Evolutionary conservation across 2,113 vertebrate species (phyloP), one percentile per base, ranked within the genome.

Genomic region (Myotis brandtii): DNA sequence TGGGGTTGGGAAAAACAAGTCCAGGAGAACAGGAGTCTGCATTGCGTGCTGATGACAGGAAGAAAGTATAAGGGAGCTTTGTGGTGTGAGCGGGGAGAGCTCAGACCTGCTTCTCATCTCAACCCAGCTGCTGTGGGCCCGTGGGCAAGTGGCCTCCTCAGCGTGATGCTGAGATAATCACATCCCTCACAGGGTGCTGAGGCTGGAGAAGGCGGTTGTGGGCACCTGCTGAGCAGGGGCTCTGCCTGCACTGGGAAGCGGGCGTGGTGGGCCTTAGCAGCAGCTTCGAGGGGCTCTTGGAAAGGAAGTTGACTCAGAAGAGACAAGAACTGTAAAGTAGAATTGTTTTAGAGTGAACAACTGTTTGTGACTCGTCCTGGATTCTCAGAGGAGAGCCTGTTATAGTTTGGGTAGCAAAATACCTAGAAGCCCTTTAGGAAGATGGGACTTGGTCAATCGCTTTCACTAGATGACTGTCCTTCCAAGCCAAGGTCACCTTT

Each of bases 201-300:
- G n/a, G 37, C 25, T 30, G 30, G 23, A 75, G 73, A 1, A 23
- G 20, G n/a, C 21, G 0, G 37, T 3, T 6, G 23, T 0, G 7
- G 9, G 32, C 40, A 18, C 4, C 34, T 0, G 0, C n/a, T 20
- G 37, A 32, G 9, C 30, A 3, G 5, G 0, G 10, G 25, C 14
- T n/a, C 54, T 81, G n/a, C 6, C 37, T 43, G 3, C 2, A 27
- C 76, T 21, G 25, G 72, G 70, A 73, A 75, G 46, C 30, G 2
- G 14, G 69, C 27, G 30, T 4, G 11, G 43, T 16, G 73, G 12
- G 40, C 73, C 4, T 40, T 5, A 27, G 6, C 18, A 25, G 12
- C 4, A 27, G 17, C 81, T 56, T 62, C 2, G 5, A 40, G 66
- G 37, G 27, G 9, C 54, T 40, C 64, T 75, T 75, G 56, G 66